Evolutionary conservation across 2,113 vertebrate genomes (phyloP), one percentile per base, ranked within the genome.

Genomic region (Nothocercus nigrocapillus): DNA sequence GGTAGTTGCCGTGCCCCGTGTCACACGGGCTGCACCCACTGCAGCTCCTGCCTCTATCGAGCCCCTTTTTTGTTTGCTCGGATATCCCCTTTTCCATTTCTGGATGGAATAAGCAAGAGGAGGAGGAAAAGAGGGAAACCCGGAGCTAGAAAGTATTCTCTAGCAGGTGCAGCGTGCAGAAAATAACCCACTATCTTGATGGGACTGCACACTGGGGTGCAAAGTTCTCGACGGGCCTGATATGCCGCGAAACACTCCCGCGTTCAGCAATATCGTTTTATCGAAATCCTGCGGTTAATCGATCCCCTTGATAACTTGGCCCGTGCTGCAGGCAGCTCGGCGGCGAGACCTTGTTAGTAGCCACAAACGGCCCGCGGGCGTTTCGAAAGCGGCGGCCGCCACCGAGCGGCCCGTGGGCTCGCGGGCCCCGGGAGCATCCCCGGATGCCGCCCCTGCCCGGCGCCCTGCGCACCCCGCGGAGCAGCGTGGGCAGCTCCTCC

Each of bases 111-210:
- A 20, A 38, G 49, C 24, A 11, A n/a, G 53, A 32, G 30, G 44
- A 32, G 40, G 27, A 54, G 7, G 44, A 63, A 47, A 63, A 25
- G 22, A 20, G n/a, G 11, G 18, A 13, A 59, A 20, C 0, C 1
- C 40, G 3, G 61, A 28, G 5, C 10, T 56, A 34, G 30, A 59
- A 42, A 68, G 45, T 2, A 3, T 19, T 5, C 27, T 9, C 38
- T 44, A 32, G 68, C 94, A 96, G 86, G 93, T 94, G 94, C 82
- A 66, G 40, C 62, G 28, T 32, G 22, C 21, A 49, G 19, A n/a
- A 32, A 83, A 25, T 7, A 24, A 68, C 36, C 36, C 44, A 45
- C 30, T 9, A 9, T 38, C 44, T 51, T 22, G 47, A 83, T 25
- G 44, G 62, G 67, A 61, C 49, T 1, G 24, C 25, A 19, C 16